phyloP scores from a whole-genome alignment of 1,140 invertebrate species.

The Ephestia elutella region DNA sequence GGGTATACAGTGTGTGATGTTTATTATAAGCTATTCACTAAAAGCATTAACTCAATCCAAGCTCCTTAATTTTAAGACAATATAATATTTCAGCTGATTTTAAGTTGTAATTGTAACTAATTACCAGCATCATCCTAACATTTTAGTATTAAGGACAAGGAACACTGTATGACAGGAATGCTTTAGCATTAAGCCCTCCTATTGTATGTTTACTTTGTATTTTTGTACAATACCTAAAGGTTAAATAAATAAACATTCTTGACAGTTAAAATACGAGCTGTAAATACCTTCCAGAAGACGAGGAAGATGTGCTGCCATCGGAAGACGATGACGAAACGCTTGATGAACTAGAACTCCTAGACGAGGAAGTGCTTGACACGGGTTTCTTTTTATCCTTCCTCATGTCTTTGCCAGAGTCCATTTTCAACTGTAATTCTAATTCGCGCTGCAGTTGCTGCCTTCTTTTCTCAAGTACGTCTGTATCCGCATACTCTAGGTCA shows the following conservation, averaged over 20 bases:
- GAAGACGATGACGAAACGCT: slow-evolving; percentile 77
- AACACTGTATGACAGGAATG: neutral
- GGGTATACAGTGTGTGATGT: no score
- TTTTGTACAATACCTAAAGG: no score
- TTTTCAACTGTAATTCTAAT: slow-evolving; percentile 84
- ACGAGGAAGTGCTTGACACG: slow-evolving; percentile 80
- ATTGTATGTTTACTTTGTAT: no score
- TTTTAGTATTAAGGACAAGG: no score
- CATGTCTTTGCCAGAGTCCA: slow-evolving; percentile 75
- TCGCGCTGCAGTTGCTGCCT: slow-evolving; percentile 84
- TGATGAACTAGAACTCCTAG: slow-evolving; percentile 78
- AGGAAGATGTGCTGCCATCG: slow-evolving; percentile 77
- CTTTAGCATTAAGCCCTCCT: no score
- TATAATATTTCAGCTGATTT: slow-evolving; percentile 5
- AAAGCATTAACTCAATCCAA: no score
- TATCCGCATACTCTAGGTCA: slow-evolving; percentile 87
- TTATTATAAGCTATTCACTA: no score
- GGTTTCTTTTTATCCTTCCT: slow-evolving; percentile 81
- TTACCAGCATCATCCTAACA: no score
- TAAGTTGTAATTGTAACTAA: no score
- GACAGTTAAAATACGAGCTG: no score
- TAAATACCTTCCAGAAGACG: slow-evolving; percentile 69
- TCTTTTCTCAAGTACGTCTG: slow-evolving; percentile 85
- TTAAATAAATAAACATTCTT: no score
- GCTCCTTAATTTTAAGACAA: neutral